Evolutionary conservation across 2,888 invertebrate species (phyloP).

Genomic region (Orthosia gothica): DNA sequence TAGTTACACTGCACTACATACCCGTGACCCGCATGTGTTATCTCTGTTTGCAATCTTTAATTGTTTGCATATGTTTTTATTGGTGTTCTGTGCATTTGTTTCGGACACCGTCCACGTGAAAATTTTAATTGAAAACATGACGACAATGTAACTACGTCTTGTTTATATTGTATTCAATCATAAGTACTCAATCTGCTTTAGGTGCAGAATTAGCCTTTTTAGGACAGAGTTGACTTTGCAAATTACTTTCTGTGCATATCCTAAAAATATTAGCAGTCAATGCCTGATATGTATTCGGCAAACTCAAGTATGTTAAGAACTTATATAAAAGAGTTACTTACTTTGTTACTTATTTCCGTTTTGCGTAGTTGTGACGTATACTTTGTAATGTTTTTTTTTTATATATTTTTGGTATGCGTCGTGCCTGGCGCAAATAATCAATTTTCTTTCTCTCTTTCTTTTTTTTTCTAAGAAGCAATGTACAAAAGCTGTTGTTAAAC

Average conservation of each 20-base stretch:
- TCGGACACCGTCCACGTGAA: background rate
- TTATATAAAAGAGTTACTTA: no score
- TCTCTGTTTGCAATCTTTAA: conserved; percentile 46
- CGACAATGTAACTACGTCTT: background rate
- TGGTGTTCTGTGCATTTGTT: background rate
- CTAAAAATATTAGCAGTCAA: background rate
- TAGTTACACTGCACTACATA: conserved; percentile 22
- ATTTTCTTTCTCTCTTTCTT: no score
- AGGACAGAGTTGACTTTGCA: background rate
- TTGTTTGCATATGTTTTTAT: conserved; percentile 28
- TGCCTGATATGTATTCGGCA: background rate
- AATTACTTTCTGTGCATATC: background rate
- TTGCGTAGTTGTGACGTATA: no score
- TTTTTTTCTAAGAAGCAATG: no score
- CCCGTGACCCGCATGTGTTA: conserved; percentile 55
- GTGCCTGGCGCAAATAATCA: no score
- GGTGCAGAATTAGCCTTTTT: background rate
- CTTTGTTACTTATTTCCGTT: no score
- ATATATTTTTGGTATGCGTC: no score
- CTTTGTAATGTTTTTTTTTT: no score
- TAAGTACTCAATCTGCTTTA: background rate
- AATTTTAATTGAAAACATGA: conserved; percentile 7
- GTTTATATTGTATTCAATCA: background rate
- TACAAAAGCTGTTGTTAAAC: no score
- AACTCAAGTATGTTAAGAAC: no score